phyloP scores from a whole-genome alignment of 2,797 vertebrate genomes.

The Gymnocypris eckloni region DNA sequence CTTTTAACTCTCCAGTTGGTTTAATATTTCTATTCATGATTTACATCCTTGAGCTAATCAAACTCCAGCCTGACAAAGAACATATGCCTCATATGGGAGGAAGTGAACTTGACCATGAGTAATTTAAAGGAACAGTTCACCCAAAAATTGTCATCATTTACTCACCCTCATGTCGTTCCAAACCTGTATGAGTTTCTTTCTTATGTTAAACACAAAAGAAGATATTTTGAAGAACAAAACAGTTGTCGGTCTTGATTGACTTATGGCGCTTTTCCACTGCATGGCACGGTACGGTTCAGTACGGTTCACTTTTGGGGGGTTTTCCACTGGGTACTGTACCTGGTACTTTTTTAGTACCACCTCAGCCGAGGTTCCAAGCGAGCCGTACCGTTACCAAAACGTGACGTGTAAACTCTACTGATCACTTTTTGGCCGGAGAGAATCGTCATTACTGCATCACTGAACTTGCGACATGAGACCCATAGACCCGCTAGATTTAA shows the following conservation, averaged over 20 bases:
- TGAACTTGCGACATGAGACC: no score
- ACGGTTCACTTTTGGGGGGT: no score
- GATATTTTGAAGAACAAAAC: background rate
- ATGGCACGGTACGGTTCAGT: no score
- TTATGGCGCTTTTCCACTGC: background rate
- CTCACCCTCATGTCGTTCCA: background rate
- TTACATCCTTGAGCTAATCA: background rate
- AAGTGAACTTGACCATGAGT: background rate
- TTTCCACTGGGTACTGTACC: no score
- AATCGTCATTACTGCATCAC: no score
- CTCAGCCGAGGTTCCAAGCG: no score
- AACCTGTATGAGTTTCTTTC: background rate
- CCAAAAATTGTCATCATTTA: background rate
- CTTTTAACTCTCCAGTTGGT: conserved; percentile 4
- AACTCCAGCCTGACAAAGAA: conserved; percentile 19
- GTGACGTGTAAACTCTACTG: no score
- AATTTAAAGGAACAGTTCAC: background rate
- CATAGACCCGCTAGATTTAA: no score
- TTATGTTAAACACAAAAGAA: background rate
- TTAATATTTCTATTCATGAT: conserved; percentile 15
- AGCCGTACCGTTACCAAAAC: no score
- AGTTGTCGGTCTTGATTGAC: background rate
- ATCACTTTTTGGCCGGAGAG: no score
- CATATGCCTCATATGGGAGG: background rate
- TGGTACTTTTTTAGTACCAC: no score